A percentile compares a stretch with the other conserved stretches of the same genome.
phyloP scores from a whole-genome alignment of 2,797 vertebrate genomes.

The Lepilemur septentrionalis region DNA sequence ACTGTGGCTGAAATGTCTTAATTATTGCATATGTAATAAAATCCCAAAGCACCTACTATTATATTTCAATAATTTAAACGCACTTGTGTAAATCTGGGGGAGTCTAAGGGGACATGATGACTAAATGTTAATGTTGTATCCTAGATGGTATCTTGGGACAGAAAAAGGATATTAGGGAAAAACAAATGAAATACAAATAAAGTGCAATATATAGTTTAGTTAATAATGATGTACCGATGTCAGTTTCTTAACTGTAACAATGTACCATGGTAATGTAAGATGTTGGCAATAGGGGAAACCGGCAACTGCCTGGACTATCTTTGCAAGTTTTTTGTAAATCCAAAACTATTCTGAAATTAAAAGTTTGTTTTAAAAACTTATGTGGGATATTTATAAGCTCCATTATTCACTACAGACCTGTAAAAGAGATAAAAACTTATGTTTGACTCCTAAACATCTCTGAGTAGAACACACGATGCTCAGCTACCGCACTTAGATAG shows the following conservation, averaged over 20 bases:
- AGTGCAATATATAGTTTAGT: background rate
- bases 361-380: background rate
- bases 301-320: background rate
- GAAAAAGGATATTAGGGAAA: background rate
- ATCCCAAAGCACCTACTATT: background rate
- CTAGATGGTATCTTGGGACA: background rate
- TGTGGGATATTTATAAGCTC: background rate
- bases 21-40: background rate
- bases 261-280: background rate
- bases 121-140: background rate
- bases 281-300: background rate
- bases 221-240: background rate
- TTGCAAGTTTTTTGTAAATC: background rate
- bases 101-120: background rate
- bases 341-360: slow-evolving; percentile 19
- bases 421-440: background rate
- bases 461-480: background rate
- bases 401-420: background rate
- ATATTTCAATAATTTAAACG: background rate
- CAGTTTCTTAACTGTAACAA: background rate
- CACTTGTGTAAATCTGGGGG: background rate
- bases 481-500: background rate
- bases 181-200: background rate
- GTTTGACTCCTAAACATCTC: background rate
- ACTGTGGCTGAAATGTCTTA: background rate